Conservation (phyloP, 2,888 invertebrate genomes). For the Pachydiplax longipennis region DNA sequence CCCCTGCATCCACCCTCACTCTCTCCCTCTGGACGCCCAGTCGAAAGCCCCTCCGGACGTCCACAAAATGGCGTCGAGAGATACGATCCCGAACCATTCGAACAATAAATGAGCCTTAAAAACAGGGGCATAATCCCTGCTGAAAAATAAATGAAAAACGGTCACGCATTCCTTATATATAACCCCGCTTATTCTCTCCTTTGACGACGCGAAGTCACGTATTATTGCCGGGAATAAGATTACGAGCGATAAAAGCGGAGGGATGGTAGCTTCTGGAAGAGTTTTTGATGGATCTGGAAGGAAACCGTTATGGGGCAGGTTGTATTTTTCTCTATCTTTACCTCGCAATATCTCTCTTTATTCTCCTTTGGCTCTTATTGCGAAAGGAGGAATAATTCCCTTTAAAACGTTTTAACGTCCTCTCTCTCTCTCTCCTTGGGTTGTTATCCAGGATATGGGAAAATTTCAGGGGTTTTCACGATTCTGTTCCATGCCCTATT, state of each 20-base stretch:
- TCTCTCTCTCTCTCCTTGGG: neutral
- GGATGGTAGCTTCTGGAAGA: slow-evolving; percentile 37
- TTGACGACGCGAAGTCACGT: slow-evolving; percentile 25
- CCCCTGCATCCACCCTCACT: neutral
- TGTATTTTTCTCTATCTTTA: slow-evolving; percentile 14
- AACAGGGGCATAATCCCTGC: neutral
- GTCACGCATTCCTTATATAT: slow-evolving; percentile 18
- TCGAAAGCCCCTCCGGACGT: neutral
- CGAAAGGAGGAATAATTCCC: slow-evolving; percentile 15
- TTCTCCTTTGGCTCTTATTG: neutral
- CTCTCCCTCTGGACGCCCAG: neutral
- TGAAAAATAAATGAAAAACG: slow-evolving; percentile 14
- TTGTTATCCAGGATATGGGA: slow-evolving; percentile 19
- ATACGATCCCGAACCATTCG: slow-evolving; percentile 5
- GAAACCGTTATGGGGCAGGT: slow-evolving; percentile 19
- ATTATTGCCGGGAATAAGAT: slow-evolving; percentile 37
- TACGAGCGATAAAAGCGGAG: slow-evolving; percentile 26
- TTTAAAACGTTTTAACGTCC: slow-evolving; percentile 40
- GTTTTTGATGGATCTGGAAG: slow-evolving; percentile 43
- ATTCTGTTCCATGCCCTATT: slow-evolving; percentile 37
- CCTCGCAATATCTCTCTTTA: slow-evolving; percentile 27
- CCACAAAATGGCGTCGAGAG: slow-evolving; percentile 40
- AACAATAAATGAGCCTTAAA: neutral
- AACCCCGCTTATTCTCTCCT: slow-evolving; percentile 13
- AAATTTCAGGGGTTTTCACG: slow-evolving; percentile 2